Evolutionary conservation across 1,140 invertebrate genomes (phyloP), one percentile per base, ranked within the genome.

Genomic region (Philotrypesis tridentata): DNA sequence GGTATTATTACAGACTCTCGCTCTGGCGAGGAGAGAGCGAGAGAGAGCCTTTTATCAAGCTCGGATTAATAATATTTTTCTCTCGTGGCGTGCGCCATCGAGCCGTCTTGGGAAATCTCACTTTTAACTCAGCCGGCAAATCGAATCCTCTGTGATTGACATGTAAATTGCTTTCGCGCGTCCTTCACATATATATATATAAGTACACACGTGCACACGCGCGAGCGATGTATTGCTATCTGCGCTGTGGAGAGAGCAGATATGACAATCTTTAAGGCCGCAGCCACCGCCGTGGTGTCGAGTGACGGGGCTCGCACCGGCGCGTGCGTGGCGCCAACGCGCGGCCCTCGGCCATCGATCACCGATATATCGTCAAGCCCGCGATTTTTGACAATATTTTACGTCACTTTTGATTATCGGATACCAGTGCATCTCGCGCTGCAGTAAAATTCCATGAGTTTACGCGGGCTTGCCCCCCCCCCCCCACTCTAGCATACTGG

Each of bases 61-160:
- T 31, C 27, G 17, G 70, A 80, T 80, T 80, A 73, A 80, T 55
- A 14, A 63, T 61, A 25, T 72, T 63, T 80, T 71, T 72, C 29
- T 29, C 61, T 2, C 11, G 21, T n/a, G 25, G 5, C 14, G 27
- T 27, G 61, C n/a, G 61, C 61, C 33, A 37, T 25, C 14, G 60
- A 43, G 17, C 27, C 79, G 60, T 73, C 79, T 74, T 67, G 79
- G 71, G 70, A 74, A 80, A 72, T 79, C 55, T 79, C 68, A 63
- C 48, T 37, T 61, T 71, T 40, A 71, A 61, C 48, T 63, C 23
- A n/a, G 27, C 12, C 21, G n/a, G 71, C 25, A 80, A 80, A 80
- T 80, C 71, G 79, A 80, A 80, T 80, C 40, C 67, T 14, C 1
- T 6, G 27, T 80, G 79, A 80, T 80, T 73, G 79, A 80, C 79